These are phyloP conservation scores for Ectropis grisescens DNA, from an alignment of 1,140 invertebrate genomes.

Conservation along the genomic window DNA sequence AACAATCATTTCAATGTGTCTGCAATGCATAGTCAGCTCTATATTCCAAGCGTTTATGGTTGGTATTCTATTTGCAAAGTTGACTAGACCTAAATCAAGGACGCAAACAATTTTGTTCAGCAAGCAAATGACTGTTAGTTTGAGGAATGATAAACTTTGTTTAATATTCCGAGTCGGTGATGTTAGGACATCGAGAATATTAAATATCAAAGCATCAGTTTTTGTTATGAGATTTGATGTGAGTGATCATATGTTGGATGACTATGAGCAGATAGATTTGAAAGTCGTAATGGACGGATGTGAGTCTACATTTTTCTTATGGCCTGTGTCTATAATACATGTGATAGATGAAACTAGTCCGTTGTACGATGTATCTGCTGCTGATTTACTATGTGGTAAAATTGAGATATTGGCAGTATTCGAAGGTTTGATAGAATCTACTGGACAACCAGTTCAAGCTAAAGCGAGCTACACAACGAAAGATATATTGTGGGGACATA, in stretches of 20 bases:
- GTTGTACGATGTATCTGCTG: conserved; percentile 84
- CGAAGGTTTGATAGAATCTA: conserved; percentile 81
- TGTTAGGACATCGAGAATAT: conserved; percentile 94
- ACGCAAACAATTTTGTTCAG: conserved; percentile 94
- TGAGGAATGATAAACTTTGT: conserved; percentile 86
- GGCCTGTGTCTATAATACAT: conserved; percentile 87
- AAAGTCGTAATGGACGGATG: conserved; percentile 82
- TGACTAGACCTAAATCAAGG: conserved; percentile 94
- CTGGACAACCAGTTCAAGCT: conserved; percentile 74
- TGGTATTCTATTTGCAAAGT: conserved; percentile 88
- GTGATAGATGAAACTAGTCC: conserved; percentile 80
- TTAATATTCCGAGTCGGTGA: conserved; percentile 94
- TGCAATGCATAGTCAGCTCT: conserved; percentile 95
- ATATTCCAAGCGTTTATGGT: conserved; percentile 86
- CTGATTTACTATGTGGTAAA: conserved; percentile 81
- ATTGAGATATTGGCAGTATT: conserved; percentile 85
- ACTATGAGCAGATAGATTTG: conserved; percentile 78
- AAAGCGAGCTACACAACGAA: conserved; percentile 77
- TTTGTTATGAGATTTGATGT: conserved; percentile 82
- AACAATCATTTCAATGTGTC: conserved; percentile 94
- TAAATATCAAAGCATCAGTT: conserved; percentile 87
- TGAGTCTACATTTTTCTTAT: conserved; percentile 84
- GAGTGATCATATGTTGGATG: conserved; percentile 76
- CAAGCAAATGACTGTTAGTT: conserved; percentile 86
- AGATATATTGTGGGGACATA: conserved; percentile 82